These are phyloP conservation scores for Saguinus midas DNA, from an alignment of 2,113 vertebrate species.

Conservation along the genomic window DNA sequence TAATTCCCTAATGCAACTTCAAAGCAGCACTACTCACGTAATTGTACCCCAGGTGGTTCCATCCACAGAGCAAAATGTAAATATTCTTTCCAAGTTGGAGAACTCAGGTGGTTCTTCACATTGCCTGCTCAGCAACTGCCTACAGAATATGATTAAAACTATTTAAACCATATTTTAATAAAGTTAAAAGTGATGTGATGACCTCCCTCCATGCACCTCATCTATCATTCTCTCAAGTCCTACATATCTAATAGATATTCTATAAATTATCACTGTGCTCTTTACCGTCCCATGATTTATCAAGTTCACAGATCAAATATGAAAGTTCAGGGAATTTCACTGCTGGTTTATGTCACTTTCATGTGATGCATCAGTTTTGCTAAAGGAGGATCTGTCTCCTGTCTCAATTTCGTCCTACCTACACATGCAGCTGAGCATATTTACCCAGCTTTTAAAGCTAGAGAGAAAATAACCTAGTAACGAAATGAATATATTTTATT, in stretches of 20 bases:
- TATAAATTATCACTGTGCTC: not conserved
- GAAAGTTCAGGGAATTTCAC: not conserved
- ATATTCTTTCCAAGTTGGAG: not conserved
- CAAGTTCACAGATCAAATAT: constrained; percentile 4
- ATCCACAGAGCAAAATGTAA: not conserved
- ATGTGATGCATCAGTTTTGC: not conserved
- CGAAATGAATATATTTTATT: not conserved
- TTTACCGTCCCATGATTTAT: not conserved
- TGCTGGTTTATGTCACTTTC: not conserved
- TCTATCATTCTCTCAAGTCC: not conserved
- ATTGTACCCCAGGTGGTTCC: not conserved
- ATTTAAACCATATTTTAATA: constrained; percentile 35
- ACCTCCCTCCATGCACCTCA: not conserved
- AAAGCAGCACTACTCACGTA: not conserved
- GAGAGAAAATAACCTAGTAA: not conserved
- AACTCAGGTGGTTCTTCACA: not conserved
- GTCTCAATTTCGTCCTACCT: not conserved
- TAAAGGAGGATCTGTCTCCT: not conserved
- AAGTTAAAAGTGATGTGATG: constrained; percentile 32
- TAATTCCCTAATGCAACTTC: not conserved
- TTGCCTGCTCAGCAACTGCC: not conserved
- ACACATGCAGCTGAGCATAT: not conserved
- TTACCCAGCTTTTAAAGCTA: not conserved
- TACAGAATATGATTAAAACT: constrained; percentile 25
- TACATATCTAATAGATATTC: not conserved